A percentile compares a stretch with the other conserved stretches of the same genome.
These are phyloP conservation scores for Esox lucius DNA, from an alignment of 2,797 vertebrate species.

Conservation along the genomic window DNA sequence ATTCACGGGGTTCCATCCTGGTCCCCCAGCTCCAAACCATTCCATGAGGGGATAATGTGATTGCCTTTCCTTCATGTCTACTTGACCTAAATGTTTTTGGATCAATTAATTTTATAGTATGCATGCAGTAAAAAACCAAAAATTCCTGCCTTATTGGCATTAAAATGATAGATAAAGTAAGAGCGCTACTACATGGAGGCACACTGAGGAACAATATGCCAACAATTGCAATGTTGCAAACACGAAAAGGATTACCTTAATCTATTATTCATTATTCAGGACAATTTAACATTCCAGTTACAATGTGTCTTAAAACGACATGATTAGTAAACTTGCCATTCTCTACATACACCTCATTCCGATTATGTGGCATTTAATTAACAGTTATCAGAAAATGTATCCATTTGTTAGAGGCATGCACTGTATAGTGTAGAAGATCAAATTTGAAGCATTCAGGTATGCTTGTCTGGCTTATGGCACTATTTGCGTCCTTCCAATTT, in stretches of 20 bases:
- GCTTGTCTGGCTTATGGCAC: neutral
- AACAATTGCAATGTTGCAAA: constrained; percentile 23
- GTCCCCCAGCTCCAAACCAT: neutral
- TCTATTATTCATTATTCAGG: constrained; percentile 7
- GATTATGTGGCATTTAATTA: neutral
- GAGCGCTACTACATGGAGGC: constrained; percentile 24
- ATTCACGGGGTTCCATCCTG: no score
- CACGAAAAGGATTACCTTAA: constrained; percentile 26
- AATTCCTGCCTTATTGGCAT: constrained; percentile 26
- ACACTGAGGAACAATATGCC: constrained; percentile 35
- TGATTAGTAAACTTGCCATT: neutral
- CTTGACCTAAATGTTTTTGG: neutral
- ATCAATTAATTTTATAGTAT: constrained; percentile 8
- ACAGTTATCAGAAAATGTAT: neutral
- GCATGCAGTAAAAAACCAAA: constrained; percentile 34
- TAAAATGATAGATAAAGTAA: constrained; percentile 33
- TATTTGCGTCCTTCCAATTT: neutral
- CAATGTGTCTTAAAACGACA: neutral
- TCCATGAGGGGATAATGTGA: neutral
- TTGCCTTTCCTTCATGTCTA: neutral
- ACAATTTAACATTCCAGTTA: constrained; percentile 5
- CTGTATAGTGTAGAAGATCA: neutral
- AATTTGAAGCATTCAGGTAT: neutral
- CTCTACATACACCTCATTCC: neutral
- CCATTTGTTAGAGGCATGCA: neutral